These are phyloP conservation scores for Scolopax rusticola DNA, from an alignment of 2,797 vertebrate genomes.

Conservation along the genomic window DNA sequence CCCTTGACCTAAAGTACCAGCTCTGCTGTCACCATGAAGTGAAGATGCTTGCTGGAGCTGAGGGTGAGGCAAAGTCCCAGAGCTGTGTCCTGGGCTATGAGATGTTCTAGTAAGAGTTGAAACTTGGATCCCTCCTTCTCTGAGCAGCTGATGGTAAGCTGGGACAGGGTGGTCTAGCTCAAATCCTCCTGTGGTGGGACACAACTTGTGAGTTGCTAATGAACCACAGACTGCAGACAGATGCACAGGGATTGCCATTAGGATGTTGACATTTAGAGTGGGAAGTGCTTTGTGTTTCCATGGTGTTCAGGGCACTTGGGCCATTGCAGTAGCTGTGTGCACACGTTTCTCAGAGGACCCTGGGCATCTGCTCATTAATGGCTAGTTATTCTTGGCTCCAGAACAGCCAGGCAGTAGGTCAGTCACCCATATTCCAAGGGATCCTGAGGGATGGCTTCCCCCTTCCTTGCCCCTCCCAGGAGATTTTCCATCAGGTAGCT, in stretches of 20 bases:
- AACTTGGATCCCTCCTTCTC: neutral
- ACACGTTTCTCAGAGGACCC: neutral
- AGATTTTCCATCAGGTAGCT: neutral
- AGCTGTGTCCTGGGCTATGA: neutral
- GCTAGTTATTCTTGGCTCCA: neutral
- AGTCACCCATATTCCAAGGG: neutral
- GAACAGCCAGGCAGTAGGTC: neutral
- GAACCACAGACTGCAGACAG: neutral
- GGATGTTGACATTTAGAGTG: slow-evolving; percentile 43
- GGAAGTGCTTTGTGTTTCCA: neutral
- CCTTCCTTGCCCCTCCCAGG: neutral
- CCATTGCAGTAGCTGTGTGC: neutral
- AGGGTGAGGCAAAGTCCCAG: neutral
- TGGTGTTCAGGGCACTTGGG: neutral
- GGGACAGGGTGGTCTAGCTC: neutral
- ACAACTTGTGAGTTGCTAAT: neutral
- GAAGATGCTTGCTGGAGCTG: neutral
- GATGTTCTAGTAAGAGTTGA: neutral
- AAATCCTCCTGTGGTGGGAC: neutral
- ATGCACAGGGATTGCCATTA: neutral
- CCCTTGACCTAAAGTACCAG: neutral
- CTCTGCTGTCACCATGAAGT: neutral
- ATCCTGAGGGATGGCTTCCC: neutral
- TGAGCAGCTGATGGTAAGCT: neutral
- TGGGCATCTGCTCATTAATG: neutral